phyloP scores from a whole-genome alignment of 2,888 invertebrate genomes.

The Cheilosia variabilis region DNA sequence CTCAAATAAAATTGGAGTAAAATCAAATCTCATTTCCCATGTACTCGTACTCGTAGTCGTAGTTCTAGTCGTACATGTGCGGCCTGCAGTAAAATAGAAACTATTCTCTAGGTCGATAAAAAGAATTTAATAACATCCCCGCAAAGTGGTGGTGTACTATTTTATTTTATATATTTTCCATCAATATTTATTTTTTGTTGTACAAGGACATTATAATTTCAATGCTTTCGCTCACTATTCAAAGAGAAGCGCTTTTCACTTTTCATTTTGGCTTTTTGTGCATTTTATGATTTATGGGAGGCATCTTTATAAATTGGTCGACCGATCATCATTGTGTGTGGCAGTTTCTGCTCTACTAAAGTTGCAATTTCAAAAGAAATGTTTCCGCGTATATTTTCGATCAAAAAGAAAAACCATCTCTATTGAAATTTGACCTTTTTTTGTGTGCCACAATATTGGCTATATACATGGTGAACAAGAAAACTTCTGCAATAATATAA shows the following conservation, averaged over 20 bases:
- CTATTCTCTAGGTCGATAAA: constrained; percentile 14
- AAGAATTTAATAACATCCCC: constrained; percentile 56
- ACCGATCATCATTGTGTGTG: constrained; percentile 68
- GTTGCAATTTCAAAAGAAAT: constrained; percentile 61
- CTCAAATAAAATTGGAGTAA: constrained; percentile 37
- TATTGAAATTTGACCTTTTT: constrained; percentile 62
- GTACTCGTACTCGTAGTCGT: background rate
- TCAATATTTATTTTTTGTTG: constrained; percentile 19
- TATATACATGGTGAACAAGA: background rate
- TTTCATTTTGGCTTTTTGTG: constrained; percentile 11
- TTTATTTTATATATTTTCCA: constrained; percentile 19
- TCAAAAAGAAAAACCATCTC: constrained; percentile 26
- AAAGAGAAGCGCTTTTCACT: constrained; percentile 47
- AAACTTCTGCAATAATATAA: constrained; percentile 3
- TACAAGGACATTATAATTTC: constrained; percentile 64
- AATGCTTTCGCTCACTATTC: constrained; percentile 67
- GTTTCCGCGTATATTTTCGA: constrained; percentile 17
- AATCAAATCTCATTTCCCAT: constrained; percentile 28
- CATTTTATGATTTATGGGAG: constrained; percentile 29
- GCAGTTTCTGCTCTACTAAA: constrained; percentile 67
- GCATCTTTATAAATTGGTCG: constrained; percentile 61
- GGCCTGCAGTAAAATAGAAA: constrained; percentile 32
- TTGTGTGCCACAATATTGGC: constrained; percentile 22
- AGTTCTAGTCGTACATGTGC: too few species aligned
- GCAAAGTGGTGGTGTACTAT: constrained; percentile 41